Evolutionary conservation across 2,888 invertebrate species (phyloP), one percentile per base, ranked within the genome.

Genomic region (Tetragonula carbonaria): DNA sequence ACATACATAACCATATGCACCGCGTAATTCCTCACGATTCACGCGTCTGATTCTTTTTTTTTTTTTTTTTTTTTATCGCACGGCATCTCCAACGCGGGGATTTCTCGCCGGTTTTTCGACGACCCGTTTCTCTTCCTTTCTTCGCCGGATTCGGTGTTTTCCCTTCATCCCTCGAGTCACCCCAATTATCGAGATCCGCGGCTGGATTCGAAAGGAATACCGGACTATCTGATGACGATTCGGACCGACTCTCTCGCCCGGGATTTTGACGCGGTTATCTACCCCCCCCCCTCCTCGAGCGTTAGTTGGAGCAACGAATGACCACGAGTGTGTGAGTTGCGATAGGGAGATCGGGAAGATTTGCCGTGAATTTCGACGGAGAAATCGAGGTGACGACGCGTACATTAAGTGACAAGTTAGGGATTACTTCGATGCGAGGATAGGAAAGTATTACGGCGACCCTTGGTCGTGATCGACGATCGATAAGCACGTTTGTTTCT

Each of bases 151-250:
- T 16, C 21, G 55, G 21, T 55, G 21, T 18, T 14, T 50, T 21
- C 21, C 38, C 38, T 11, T 33, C 59, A 53, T 38, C 45, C 51
- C 68, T 59, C 28, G 50, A 14, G 51, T 14, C 38, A 74, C 76
- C 75, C 70, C 86, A 77, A 87, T 87, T 85, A 83, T 87, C 87
- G 79, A 87, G 87, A 87, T 87, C 66, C 84, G 86, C 84, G 82
- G 67, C 63, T 73, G 74, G 80, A 80, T 84, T 75, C 68, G 23
- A 28, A 55, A 13, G 21, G n/a, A 65, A 62, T 6, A 71, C 75
- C 79, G 53, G 14, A 74, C 74, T 85, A 85, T 85, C 84, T 65
- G 80, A 78, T 73, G 57, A 66, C 53, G 75, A 66, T 75, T 80
- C 78, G 33, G 57, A 33, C 70, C 18, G 68, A 66, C 62, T 78